Evolutionary conservation across 2,113 vertebrate species (phyloP).

Genomic region (Litocranius walleri): DNA sequence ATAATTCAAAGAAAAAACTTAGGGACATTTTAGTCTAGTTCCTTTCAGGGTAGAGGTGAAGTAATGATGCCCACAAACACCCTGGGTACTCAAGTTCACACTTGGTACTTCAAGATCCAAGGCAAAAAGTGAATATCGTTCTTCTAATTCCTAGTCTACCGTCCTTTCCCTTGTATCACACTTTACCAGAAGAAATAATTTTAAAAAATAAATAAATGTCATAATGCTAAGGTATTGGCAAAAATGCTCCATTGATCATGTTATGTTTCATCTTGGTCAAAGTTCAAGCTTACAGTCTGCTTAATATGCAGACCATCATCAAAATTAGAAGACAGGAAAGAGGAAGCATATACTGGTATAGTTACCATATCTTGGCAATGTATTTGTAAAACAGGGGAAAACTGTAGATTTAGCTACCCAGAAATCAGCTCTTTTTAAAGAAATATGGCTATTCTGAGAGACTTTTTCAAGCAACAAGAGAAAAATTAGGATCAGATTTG

Average conservation of each 20-base stretch:
- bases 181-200: not conserved
- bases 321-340: not conserved
- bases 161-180: not conserved
- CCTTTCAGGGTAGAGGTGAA: not conserved
- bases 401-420: not conserved
- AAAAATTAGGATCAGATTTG: not conserved
- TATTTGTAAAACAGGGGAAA: not conserved
- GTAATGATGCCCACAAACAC: not conserved
- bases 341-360: not conserved
- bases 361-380: not conserved
- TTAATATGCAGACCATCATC: not conserved
- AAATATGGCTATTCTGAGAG: not conserved
- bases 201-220: not conserved
- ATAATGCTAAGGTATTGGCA: not conserved
- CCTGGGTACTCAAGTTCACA: not conserved
- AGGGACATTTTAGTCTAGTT: not conserved
- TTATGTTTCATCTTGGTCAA: not conserved
- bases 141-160: not conserved
- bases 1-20: not conserved
- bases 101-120: not conserved
- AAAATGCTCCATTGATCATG: not conserved
- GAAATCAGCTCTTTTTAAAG: not conserved
- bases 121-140: not conserved
- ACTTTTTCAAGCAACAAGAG: not conserved
- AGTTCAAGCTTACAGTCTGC: not conserved